Evolutionary conservation across 2,113 vertebrate species (phyloP), one percentile per base, ranked within the genome.

Genomic region (Sylvietta virens): DNA sequence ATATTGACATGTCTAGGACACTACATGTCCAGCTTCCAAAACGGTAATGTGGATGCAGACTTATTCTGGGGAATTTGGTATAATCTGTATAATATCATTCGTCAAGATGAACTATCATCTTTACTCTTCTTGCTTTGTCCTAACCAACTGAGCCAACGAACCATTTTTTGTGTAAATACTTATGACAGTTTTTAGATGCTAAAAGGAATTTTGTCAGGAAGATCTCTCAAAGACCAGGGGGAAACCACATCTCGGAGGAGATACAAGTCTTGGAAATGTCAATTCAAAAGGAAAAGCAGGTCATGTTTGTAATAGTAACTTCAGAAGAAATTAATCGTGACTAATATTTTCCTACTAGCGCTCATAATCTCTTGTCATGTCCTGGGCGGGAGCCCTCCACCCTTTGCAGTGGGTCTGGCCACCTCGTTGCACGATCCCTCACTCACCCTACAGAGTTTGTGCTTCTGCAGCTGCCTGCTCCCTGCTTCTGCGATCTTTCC

Each of bases 81-180:
- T 24, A 58, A 54, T 42, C 28, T 37, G 18, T 66, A n/a, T n/a
- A 47, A 48, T 54, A 50, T 33, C 20, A 61, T 44, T 78, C 9
- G 1, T 67, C 10, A 3, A n/a, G n/a, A 60, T 58, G 76, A 88
- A 88, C 83, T 77, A 45, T 9, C 74, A 12, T 71, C 45, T 95
- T 80, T 81, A 74, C 56, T 71, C 56, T 47, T 82, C 67, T 66
- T 86, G 42, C 39, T 88, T 85, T 86, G 2, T 94, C 89, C 56
- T 81, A 77, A 65, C 35, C 72, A 71, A 53, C 16, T 73, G 85
- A 78, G 69, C 40, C 48, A 97, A 96, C 60, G 64, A 94, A 95
- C 67, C 77, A 37, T 81, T 92, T 86, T 89, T 48, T 15, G 5
- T 85, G 66, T 82, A 81, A 95, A 72, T 87, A 88, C 58, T 72